Conservation (phyloP, 2,888 invertebrate species). For the Deilephila porcellus region DNA sequence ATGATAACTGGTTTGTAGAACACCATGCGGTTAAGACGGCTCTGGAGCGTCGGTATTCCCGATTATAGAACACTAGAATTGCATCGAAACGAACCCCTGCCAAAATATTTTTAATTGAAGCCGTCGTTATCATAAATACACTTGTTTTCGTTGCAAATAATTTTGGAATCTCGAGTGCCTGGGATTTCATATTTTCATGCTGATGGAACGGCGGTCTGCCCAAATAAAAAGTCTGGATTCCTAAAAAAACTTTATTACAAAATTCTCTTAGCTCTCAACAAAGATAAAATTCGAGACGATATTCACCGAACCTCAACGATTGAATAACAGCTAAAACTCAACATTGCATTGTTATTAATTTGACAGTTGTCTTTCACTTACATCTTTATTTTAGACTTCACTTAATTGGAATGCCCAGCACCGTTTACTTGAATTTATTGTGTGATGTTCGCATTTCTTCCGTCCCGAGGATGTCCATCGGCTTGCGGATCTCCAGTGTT, state of each 20-base stretch:
- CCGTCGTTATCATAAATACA: constrained; percentile 1
- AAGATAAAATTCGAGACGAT: constrained; percentile 64
- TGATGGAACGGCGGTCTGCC: not conserved
- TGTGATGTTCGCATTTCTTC: constrained; percentile 35
- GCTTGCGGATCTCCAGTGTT: constrained; percentile 42
- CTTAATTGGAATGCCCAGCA: constrained; percentile 79
- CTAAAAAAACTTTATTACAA: constrained; percentile 74
- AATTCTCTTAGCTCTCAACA: constrained; percentile 71
- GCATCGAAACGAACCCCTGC: constrained; percentile 8
- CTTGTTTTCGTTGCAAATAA: constrained; percentile 11
- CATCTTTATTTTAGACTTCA: constrained; percentile 63
- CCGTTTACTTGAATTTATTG: constrained; percentile 45
- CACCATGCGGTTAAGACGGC: constrained; percentile 34
- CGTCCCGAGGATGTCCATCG: constrained; percentile 28
- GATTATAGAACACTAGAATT: constrained; percentile 31
- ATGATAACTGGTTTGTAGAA: constrained; percentile 30
- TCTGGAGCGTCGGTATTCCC: constrained; percentile 34
- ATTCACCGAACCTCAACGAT: constrained; percentile 56
- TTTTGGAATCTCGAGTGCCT: constrained; percentile 16
- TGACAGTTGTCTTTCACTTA: constrained; percentile 71
- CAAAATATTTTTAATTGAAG: constrained; percentile 22
- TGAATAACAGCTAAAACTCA: constrained; percentile 49
- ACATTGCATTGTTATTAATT: constrained; percentile 52
- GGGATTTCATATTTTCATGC: constrained; percentile 28
- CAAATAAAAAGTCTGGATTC: constrained; percentile 42